Percentiles rank a stretch among this genome's conserved stretches.
phyloP scores from a whole-genome alignment of 2,113 vertebrate species.

The Spheniscus mendiculus region DNA sequence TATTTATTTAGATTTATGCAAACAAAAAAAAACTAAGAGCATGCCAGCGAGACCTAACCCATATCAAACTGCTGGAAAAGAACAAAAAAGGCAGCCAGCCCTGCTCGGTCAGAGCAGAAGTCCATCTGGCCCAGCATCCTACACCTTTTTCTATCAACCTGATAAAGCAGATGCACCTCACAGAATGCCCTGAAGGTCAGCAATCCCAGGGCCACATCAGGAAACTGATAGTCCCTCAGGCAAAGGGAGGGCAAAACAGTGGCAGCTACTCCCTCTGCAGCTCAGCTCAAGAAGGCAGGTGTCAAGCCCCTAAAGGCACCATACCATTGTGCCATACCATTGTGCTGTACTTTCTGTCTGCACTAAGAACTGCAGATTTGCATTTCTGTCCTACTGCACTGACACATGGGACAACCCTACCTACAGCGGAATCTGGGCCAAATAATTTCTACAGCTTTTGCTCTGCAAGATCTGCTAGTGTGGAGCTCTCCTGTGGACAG shows the following conservation, averaged over 20 bases:
- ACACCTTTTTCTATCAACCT: not conserved
- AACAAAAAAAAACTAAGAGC: not conserved
- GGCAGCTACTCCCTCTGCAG: not conserved
- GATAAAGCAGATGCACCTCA: not conserved
- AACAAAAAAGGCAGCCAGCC: not conserved
- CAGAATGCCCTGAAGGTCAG: not conserved
- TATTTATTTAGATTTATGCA: not conserved
- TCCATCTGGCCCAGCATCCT: not conserved
- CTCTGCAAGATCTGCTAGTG: not conserved
- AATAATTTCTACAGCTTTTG: not conserved
- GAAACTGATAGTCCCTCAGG: not conserved
- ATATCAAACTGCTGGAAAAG: not conserved
- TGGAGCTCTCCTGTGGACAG: not conserved
- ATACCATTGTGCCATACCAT: fast-evolving
- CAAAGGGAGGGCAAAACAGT: no score
- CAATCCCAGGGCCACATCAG: not conserved
- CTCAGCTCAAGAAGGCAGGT: not conserved
- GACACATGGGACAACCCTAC: not conserved
- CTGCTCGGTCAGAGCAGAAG: not conserved
- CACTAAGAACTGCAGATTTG: not conserved
- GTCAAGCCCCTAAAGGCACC: not conserved
- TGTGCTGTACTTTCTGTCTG: fast-evolving
- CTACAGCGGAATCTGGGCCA: not conserved
- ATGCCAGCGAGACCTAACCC: not conserved
- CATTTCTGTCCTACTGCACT: not conserved